phyloP scores from a whole-genome alignment of 2,888 invertebrate species.

The Anticlea derivata region DNA sequence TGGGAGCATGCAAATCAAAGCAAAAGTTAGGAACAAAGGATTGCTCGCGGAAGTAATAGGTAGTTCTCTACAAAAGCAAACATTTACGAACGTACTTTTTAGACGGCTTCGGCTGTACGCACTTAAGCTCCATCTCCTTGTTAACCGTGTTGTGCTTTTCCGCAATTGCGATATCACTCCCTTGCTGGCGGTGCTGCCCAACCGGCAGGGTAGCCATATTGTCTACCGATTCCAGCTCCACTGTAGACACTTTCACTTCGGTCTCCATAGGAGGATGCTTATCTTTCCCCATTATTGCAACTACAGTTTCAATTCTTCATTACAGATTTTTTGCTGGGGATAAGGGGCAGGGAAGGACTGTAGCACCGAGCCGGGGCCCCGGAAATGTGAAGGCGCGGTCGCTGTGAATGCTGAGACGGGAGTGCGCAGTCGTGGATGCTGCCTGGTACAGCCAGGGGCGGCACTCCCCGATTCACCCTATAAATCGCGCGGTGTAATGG shows the following conservation, averaged over 20 bases:
- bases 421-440: slow-evolving; percentile 81
- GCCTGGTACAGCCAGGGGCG: slow-evolving; percentile 74
- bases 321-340: slow-evolving; percentile 41
- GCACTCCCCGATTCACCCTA: slow-evolving; percentile 67
- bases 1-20: background rate
- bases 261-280: slow-evolving; percentile 83
- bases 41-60: background rate
- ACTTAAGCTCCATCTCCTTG: slow-evolving; percentile 94
- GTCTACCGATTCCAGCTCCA: slow-evolving; percentile 93
- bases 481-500: slow-evolving; percentile 46
- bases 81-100: slow-evolving; percentile 87
- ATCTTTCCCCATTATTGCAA: slow-evolving; percentile 69
- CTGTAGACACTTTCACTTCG: slow-evolving; percentile 95
- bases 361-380: slow-evolving; percentile 59
- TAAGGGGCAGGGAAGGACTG: slow-evolving; percentile 55
- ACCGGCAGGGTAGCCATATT: slow-evolving; percentile 96
- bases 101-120: slow-evolving; percentile 92
- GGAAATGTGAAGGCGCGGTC: slow-evolving; percentile 71
- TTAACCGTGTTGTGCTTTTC: slow-evolving; percentile 93
- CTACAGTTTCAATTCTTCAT: slow-evolving; percentile 52
- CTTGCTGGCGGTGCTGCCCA: slow-evolving; percentile 88
- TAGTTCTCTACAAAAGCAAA: background rate
- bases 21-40: slow-evolving; percentile 35
- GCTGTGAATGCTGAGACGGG: slow-evolving; percentile 63
- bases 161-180: slow-evolving; percentile 88